phyloP scores from a whole-genome alignment of 2,113 vertebrate genomes.

The Rattus norvegicus region DNA sequence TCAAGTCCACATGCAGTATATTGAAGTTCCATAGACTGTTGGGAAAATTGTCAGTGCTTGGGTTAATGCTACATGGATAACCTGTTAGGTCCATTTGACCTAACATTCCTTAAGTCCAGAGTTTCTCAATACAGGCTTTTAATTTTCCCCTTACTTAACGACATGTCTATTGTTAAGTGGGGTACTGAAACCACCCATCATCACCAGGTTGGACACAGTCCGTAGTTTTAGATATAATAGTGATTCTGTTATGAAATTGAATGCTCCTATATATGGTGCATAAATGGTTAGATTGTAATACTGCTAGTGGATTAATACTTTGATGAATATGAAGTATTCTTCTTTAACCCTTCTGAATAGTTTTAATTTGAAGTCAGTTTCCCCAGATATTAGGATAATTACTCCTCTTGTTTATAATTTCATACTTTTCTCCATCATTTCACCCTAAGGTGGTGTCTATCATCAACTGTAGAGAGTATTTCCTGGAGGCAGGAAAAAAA shows the following conservation, averaged over 20 bases:
- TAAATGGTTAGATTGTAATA: not conserved
- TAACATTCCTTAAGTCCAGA: not conserved
- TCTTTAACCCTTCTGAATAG: not conserved
- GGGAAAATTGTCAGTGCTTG: not conserved
- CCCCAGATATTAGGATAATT: not conserved
- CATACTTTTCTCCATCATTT: not conserved
- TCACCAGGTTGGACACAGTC: no score
- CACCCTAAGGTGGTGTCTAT: not conserved
- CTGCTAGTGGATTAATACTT: not conserved
- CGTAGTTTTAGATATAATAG: not conserved
- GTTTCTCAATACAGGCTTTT: not conserved
- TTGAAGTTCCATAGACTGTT: not conserved
- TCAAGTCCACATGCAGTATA: not conserved
- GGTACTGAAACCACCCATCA: not conserved
- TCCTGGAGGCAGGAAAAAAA: not conserved
- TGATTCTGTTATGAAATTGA: not conserved
- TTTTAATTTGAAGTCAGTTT: not conserved
- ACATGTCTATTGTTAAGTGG: not conserved
- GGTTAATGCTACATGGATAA: not conserved
- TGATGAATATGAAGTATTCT: not conserved
- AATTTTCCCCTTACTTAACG: not conserved
- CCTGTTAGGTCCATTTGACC: not conserved
- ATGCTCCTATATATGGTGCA: not conserved
- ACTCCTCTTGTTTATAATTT: not conserved
- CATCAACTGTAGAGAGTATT: not conserved